Conservation (phyloP, 2,113 vertebrate genomes). For the Colius striatus region DNA sequence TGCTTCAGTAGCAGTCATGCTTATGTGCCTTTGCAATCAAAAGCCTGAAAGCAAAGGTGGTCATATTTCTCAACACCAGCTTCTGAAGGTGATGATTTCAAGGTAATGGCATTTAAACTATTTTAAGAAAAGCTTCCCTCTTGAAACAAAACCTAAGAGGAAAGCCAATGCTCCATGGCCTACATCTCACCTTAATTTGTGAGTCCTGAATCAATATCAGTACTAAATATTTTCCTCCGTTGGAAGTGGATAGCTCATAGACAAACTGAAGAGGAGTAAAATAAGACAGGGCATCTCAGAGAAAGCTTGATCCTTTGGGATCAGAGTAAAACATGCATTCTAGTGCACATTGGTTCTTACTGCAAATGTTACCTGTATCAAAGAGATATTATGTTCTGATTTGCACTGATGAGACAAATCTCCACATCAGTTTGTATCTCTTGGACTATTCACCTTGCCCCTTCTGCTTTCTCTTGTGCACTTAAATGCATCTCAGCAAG, state of each 20-base stretch:
- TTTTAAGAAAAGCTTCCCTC: neutral
- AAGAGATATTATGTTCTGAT: neutral
- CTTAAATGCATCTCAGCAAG: neutral
- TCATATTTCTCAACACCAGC: neutral
- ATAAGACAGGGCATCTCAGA: neutral
- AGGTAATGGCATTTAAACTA: neutral
- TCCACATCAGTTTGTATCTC: neutral
- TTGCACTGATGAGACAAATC: neutral
- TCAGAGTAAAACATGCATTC: neutral
- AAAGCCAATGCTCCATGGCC: neutral
- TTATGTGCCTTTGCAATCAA: neutral
- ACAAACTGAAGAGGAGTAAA: neutral
- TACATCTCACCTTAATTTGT: neutral
- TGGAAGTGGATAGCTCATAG: neutral
- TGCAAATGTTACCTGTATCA: neutral
- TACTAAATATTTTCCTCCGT: fast-evolving
- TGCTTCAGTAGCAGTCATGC: neutral
- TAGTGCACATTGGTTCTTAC: neutral
- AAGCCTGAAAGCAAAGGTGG: neutral
- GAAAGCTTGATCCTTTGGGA: neutral
- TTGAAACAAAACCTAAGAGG: neutral
- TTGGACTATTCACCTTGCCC: neutral
- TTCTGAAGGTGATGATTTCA: neutral
- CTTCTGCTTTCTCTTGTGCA: neutral
- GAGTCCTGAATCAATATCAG: neutral